Evolutionary conservation across 2,113 vertebrate genomes (phyloP).

Genomic region (Bungarus multicinctus): DNA sequence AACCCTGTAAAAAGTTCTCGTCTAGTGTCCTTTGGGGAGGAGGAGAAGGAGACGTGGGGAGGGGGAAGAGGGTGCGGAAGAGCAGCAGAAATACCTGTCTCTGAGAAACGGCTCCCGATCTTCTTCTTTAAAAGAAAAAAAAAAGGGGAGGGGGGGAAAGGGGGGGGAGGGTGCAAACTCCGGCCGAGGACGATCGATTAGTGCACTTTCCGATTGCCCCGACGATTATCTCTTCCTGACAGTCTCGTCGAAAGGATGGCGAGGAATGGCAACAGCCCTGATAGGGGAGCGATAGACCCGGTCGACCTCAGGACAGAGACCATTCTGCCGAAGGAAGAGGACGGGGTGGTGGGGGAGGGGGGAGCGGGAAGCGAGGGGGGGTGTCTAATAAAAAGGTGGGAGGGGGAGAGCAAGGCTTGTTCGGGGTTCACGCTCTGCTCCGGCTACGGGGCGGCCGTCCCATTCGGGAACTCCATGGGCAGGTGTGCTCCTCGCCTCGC

Average conservation of each 20-base stretch:
- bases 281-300: constrained; percentile 46
- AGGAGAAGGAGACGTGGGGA: constrained; percentile 52
- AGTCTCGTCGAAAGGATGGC: constrained; percentile 47
- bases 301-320: constrained; percentile 49
- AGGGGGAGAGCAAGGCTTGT: neutral
- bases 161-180: neutral
- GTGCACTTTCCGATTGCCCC: constrained; percentile 32
- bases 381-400: neutral
- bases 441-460: neutral
- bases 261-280: constrained; percentile 43
- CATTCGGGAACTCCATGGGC: constrained; percentile 29
- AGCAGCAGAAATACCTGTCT: constrained; percentile 53
- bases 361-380: neutral
- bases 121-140: neutral
- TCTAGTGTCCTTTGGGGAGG: constrained; percentile 50
- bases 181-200: neutral
- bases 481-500: constrained; percentile 25
- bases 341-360: too few relatives aligned
- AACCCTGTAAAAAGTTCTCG: constrained; percentile 84
- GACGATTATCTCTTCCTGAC: constrained; percentile 52
- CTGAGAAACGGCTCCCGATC: neutral
- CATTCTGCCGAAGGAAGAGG: constrained; percentile 48
- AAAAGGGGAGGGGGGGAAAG: too few relatives aligned
- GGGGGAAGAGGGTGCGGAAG: constrained; percentile 62
- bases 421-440: neutral